These are phyloP conservation scores for Limanda limanda DNA, from an alignment of 2,113 vertebrate genomes.

Conservation along the genomic window DNA sequence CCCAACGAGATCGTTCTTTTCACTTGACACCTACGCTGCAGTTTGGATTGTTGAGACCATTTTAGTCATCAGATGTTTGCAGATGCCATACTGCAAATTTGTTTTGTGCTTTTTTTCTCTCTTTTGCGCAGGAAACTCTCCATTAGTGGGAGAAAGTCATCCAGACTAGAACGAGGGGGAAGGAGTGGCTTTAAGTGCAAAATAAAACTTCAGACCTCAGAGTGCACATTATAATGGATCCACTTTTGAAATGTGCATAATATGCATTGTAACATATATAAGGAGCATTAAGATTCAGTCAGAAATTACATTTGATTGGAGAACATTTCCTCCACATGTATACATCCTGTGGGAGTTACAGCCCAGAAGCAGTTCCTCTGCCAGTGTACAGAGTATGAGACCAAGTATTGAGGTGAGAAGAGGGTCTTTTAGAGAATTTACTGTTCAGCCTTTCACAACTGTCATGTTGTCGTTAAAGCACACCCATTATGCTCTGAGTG, in stretches of 20 bases:
- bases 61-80: constrained; percentile 66
- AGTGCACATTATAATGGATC: constrained; percentile 15
- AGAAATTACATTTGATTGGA: constrained; percentile 14
- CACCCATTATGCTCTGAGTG: constrained; percentile 72
- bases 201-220: constrained; percentile 51
- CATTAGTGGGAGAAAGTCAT: constrained; percentile 77
- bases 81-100: constrained; percentile 61
- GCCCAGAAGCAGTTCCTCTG: constrained; percentile 32
- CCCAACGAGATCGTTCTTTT: constrained; percentile 3
- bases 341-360: constrained; percentile 49
- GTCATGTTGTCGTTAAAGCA: constrained; percentile 74
- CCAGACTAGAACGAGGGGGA: constrained; percentile 58
- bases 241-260: neutral
- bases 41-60: constrained; percentile 54
- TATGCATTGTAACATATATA: neutral
- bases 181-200: constrained; percentile 58
- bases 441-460: constrained; percentile 47
- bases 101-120: constrained; percentile 40
- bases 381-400: constrained; percentile 46
- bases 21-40: neutral
- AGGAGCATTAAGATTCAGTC: constrained; percentile 2
- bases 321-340: constrained; percentile 36
- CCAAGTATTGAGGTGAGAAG: constrained; percentile 56
- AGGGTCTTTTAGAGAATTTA: constrained; percentile 10
- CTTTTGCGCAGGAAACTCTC: constrained; percentile 79